Conservation (phyloP, 2,888 invertebrate species). For the Hydropsyche betteni region DNA sequence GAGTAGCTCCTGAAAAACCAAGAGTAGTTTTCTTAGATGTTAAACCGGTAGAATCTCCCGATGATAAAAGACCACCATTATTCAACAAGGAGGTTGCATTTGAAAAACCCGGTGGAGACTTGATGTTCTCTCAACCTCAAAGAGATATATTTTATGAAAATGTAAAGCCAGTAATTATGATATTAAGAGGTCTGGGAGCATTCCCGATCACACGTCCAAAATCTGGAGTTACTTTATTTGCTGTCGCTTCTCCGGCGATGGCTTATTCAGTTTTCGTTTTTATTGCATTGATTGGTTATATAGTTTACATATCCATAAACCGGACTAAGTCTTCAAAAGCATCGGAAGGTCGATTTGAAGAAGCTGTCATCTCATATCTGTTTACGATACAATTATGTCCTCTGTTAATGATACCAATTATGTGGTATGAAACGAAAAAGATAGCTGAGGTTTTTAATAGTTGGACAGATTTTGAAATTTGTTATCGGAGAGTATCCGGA, state of each 20-base stretch:
- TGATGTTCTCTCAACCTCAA: slow-evolving; percentile 18
- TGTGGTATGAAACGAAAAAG: slow-evolving; percentile 75
- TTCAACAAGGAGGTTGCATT: slow-evolving; percentile 50
- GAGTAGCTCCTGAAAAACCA: slow-evolving; percentile 11
- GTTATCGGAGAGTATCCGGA: slow-evolving; percentile 69
- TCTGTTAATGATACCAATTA: slow-evolving; percentile 69
- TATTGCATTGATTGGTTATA: slow-evolving; percentile 64
- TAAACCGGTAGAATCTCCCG: slow-evolving; percentile 59
- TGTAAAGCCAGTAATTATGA: slow-evolving; percentile 61
- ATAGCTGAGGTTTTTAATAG: slow-evolving; percentile 69
- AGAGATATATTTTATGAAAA: slow-evolving; percentile 63
- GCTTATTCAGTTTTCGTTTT: slow-evolving; percentile 68
- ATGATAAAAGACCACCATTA: slow-evolving; percentile 57
- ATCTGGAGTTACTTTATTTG: slow-evolving; percentile 63
- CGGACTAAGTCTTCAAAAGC: slow-evolving; percentile 70
- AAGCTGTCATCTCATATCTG: slow-evolving; percentile 78
- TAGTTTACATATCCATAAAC: slow-evolving; percentile 70
- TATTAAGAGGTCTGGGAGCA: slow-evolving; percentile 68
- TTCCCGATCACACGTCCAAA: slow-evolving; percentile 68
- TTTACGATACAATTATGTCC: slow-evolving; percentile 78
- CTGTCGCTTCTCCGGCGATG: slow-evolving; percentile 66
- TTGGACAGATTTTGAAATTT: slow-evolving; percentile 75
- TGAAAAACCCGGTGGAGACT: not conserved
- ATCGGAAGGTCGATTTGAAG: slow-evolving; percentile 75
- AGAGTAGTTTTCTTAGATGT: slow-evolving; percentile 59